Conservation (phyloP, 2,888 invertebrate genomes). For the Eupithecia inturbata region DNA sequence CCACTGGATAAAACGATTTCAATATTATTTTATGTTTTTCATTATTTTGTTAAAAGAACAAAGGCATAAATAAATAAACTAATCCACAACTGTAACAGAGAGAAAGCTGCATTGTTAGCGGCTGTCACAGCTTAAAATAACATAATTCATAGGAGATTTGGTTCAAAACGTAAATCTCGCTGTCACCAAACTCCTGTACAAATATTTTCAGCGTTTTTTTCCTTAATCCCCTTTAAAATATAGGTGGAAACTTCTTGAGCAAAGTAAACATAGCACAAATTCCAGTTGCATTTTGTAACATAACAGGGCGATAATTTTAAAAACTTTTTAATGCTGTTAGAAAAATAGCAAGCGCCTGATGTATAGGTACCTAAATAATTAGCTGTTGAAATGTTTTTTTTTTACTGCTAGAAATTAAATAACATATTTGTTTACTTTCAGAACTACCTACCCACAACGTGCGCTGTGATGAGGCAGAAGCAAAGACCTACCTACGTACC, state of each 20-base stretch:
- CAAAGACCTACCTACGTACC: no score
- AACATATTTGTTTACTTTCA: no score
- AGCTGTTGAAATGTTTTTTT: no score
- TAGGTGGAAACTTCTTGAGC: slow-evolving; percentile 40
- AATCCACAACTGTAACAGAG: slow-evolving; percentile 50
- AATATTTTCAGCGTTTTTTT: slow-evolving; percentile 52
- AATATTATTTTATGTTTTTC: no score
- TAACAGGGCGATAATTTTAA: not conserved
- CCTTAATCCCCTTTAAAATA: slow-evolving; percentile 48
- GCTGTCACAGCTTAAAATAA: slow-evolving; percentile 68
- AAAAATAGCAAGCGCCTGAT: not conserved
- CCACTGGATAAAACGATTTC: slow-evolving; percentile 2
- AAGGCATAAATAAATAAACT: slow-evolving; percentile 32
- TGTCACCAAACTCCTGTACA: slow-evolving; percentile 59
- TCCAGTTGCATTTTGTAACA: not conserved
- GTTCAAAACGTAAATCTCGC: slow-evolving; percentile 67
- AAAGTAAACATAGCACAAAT: slow-evolving; percentile 25
- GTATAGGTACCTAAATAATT: not conserved
- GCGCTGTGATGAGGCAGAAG: no score
- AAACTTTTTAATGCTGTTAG: not conserved
- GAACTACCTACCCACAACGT: no score
- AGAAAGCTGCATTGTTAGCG: slow-evolving; percentile 72
- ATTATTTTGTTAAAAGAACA: not conserved
- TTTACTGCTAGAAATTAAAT: no score
- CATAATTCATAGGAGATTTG: slow-evolving; percentile 72